These are phyloP conservation scores for Motacilla alba DNA, from an alignment of 2,113 vertebrate genomes.

Conservation along the genomic window DNA sequence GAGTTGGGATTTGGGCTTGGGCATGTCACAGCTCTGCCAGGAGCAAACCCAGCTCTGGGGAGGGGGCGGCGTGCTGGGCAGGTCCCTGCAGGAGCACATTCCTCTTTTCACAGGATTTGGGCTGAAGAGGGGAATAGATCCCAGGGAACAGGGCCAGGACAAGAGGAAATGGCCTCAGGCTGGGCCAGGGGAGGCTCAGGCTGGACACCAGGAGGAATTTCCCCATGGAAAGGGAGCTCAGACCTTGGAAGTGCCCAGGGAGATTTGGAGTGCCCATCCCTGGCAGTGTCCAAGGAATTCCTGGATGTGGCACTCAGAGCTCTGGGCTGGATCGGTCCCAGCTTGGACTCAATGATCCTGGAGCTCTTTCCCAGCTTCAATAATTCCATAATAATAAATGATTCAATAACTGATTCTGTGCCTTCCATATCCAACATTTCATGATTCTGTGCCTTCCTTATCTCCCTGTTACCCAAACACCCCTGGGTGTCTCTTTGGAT, in stretches of 20 bases:
- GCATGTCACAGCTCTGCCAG: neutral
- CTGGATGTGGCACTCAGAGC: fast-evolving
- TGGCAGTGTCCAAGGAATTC: neutral
- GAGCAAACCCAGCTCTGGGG: neutral
- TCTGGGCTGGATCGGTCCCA: neutral
- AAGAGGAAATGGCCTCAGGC: fast-evolving
- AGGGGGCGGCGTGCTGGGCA: fast-evolving
- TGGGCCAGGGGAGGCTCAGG: neutral
- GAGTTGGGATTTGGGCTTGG: neutral
- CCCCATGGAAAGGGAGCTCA: fast-evolving
- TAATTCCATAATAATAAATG: neutral
- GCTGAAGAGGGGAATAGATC: neutral
- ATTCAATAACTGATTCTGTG: neutral
- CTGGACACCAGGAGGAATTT: fast-evolving
- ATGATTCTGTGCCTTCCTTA: neutral
- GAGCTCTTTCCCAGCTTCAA: neutral
- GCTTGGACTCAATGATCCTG: fast-evolving
- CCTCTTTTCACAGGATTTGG: neutral
- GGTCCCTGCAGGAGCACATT: neutral
- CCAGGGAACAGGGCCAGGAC: neutral
- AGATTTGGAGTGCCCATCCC: neutral
- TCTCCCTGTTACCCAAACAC: neutral
- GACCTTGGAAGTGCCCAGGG: neutral
- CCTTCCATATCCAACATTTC: neutral
- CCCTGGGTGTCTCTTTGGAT: neutral